phyloP scores from a whole-genome alignment of 2,113 vertebrate species.

The Glaucidium brasilianum region DNA sequence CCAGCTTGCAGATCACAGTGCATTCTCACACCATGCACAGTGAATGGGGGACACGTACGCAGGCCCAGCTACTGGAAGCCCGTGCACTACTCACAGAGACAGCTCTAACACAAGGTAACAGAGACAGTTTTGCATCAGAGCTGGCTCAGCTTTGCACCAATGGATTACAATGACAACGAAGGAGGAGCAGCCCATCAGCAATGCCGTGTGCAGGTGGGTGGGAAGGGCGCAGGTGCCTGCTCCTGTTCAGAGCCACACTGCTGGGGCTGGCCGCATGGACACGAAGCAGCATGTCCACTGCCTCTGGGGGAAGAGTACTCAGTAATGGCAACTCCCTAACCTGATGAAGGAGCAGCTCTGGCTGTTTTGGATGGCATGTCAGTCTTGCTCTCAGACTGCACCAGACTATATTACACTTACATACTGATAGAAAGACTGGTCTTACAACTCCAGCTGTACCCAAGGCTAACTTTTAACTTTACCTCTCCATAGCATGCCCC shows the following conservation, averaged over 20 bases:
- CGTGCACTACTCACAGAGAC: not conserved
- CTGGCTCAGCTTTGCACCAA: not conserved
- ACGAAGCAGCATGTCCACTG: rapidly evolving
- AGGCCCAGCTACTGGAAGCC: not conserved
- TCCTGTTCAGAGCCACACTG: not conserved
- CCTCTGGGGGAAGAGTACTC: not conserved
- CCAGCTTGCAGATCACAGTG: not conserved
- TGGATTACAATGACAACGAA: not conserved
- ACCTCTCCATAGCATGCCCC: not conserved
- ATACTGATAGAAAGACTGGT: not conserved
- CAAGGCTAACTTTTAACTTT: not conserved
- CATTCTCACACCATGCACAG: not conserved
- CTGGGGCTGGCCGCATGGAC: not conserved
- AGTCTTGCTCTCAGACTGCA: not conserved
- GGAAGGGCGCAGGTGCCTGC: not conserved
- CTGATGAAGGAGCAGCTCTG: not conserved
- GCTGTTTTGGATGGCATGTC: rapidly evolving
- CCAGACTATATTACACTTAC: not conserved
- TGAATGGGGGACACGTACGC: rapidly evolving
- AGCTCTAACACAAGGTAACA: not conserved
- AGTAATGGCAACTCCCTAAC: not conserved
- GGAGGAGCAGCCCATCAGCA: not conserved
- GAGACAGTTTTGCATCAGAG: not conserved
- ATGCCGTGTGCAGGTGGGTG: rapidly evolving
- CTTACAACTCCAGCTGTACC: not conserved